Evolutionary conservation across 2,797 vertebrate species (phyloP), one percentile per base, ranked within the genome.

Genomic region (Muscicapa comitata): DNA sequence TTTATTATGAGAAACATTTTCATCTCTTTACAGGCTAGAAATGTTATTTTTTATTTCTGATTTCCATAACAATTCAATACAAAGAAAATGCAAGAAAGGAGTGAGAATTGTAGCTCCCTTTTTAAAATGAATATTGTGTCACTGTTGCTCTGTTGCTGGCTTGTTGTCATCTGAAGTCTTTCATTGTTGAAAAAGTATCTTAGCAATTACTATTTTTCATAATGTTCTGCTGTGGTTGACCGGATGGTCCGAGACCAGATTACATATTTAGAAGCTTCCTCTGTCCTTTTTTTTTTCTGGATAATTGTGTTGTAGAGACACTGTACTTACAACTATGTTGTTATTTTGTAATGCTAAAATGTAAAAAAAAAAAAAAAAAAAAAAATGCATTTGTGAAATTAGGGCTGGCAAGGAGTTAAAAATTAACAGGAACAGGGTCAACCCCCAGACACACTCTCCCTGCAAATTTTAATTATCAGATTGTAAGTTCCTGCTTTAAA

Each of bases 211-310:
- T 47, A 45, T 90, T 94, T 92, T 75, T 70, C 77, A 2, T 48
- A 81, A 24, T 42, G 17, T 37, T 78, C 47, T 89, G 42, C 19
- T 57, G 23, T 55, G 42, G 59, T 31, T 71, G 86, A 74, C 33
- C 6, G 9, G 13, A 50, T 55, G 47, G 47, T 47, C 58, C 1
- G 17, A 79, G 47, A 50, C 17, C 53, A 59, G 38, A 59, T 71
- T 45, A 86, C 33, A 47, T 73, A 65, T 72, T 90, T 86, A 81
- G 23, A 74, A 81, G 43, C 40, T 86, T 90, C 87, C 66, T 95
- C 48, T 68, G 66, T 86, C 33, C 59, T 53, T 5, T 71, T 94
- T 94, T 93, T 48, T 94, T 96, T 86, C 78, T 78, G 84, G 86
- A 42, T 78, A 40, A 82, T 47, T 88, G 38, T 62, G 21, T 47